These are phyloP conservation scores for Rattus norvegicus DNA, from an alignment of 2,113 vertebrate species.

Conservation along the genomic window GRCr8 NC_086039.1:55886001-55886500, in stretches of 20 bases:
- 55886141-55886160: conserved; percentile 54
- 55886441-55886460: conserved; percentile 73
- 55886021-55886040: not conserved
- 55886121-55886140: conserved; percentile 50
- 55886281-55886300: conserved; percentile 55
- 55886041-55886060: conserved; percentile 50
- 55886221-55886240: conserved; percentile 56
- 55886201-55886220: conserved; percentile 60
- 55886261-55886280: conserved; percentile 65
- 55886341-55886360: conserved; percentile 60
- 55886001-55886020: conserved; percentile 38
- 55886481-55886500: conserved; percentile 75
- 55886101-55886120: conserved; percentile 64
- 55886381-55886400: conserved; percentile 70
- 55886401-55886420: conserved; percentile 62
- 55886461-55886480: conserved; percentile 76
- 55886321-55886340: conserved; percentile 56
- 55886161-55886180: conserved; percentile 58
- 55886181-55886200: conserved; percentile 66
- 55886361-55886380: conserved; percentile 70
- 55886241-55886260: conserved; percentile 44
- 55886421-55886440: conserved; percentile 20
- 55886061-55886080: conserved; percentile 16
- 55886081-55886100: conserved; percentile 19
- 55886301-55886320: conserved; percentile 46